Evolutionary conservation across 2,797 vertebrate species (phyloP).

Genomic region (Myripristis jacobus): DNA sequence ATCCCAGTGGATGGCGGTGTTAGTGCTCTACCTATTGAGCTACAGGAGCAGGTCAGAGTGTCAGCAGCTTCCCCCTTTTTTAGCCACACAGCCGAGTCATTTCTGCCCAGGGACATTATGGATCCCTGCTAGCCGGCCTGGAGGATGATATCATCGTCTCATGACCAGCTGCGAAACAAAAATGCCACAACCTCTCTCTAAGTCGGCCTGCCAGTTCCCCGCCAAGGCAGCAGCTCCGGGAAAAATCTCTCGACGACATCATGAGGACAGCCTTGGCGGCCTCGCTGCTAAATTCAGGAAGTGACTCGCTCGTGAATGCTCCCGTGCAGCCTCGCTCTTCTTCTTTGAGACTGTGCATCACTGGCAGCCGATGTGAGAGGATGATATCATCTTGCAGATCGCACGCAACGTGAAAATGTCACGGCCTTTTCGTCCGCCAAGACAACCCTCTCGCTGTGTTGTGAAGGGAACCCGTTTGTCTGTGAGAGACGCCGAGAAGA

Average conservation of each 20-base stretch:
- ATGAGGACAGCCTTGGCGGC: no score
- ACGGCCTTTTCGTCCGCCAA: background rate
- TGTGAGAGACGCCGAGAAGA: background rate
- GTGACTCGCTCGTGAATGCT: background rate
- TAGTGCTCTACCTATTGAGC: background rate
- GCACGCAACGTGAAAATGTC: slow-evolving; percentile 16
- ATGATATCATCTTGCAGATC: slow-evolving; percentile 23
- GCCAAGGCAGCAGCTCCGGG: slow-evolving; percentile 1
- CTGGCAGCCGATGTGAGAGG: slow-evolving; percentile 21
- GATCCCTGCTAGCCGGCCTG: background rate
- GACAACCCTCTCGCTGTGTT: background rate
- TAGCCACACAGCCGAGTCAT: background rate
- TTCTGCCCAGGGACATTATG: background rate
- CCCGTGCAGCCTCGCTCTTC: background rate
- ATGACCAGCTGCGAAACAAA: slow-evolving; percentile 22
- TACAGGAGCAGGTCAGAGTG: background rate
- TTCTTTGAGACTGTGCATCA: slow-evolving; percentile 22
- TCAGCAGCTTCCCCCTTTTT: background rate
- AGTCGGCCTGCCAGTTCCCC: background rate
- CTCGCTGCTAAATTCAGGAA: slow-evolving; percentile 19
- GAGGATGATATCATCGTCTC: slow-evolving; percentile 34
- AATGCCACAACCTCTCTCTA: slow-evolving; percentile 17
- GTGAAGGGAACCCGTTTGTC: background rate
- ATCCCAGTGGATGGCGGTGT: background rate
- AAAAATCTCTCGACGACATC: slow-evolving; percentile 12